These are phyloP conservation scores for Drosophila mulleri DNA, from an alignment of 2,888 invertebrate genomes.

Conservation along the genomic window DNA sequence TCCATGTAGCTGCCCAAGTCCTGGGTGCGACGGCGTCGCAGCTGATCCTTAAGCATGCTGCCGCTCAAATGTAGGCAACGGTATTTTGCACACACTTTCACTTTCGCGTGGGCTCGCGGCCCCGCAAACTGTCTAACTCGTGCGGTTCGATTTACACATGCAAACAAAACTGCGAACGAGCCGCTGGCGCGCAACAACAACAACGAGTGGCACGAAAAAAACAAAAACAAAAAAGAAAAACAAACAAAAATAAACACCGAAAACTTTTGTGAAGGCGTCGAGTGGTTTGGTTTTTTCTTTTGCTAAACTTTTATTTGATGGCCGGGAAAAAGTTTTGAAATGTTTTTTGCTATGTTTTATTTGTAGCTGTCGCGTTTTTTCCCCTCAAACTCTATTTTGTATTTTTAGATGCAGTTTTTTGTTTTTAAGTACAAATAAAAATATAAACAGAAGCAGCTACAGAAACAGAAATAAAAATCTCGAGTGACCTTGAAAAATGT, in stretches of 20 bases:
- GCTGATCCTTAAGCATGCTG: conserved; percentile 65
- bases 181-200: conserved; percentile 33
- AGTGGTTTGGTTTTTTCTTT: conserved; percentile 44
- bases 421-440: conserved; percentile 65
- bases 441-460: background rate
- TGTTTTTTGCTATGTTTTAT: conserved; percentile 43
- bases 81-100: conserved; percentile 57
- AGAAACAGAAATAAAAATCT: conserved; percentile 21
- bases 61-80: conserved; percentile 61
- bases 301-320: conserved; percentile 69
- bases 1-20: conserved; percentile 58
- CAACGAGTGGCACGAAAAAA: conserved; percentile 16
- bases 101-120: conserved; percentile 46
- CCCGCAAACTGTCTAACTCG: conserved; percentile 60
- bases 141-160: conserved; percentile 54
- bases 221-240: conserved; percentile 8
- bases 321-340: conserved; percentile 48
- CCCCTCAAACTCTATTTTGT: conserved; percentile 34
- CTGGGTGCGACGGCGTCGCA: conserved; percentile 55
- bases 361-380: conserved; percentile 32
- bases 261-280: conserved; percentile 44
- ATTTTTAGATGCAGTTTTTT: conserved; percentile 51
- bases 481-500: conserved; percentile 65
- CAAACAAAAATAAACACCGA: conserved; percentile 21
- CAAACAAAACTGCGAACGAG: conserved; percentile 22